phyloP scores from a whole-genome alignment of 2,797 vertebrate species.

The Cygnus olor region DNA sequence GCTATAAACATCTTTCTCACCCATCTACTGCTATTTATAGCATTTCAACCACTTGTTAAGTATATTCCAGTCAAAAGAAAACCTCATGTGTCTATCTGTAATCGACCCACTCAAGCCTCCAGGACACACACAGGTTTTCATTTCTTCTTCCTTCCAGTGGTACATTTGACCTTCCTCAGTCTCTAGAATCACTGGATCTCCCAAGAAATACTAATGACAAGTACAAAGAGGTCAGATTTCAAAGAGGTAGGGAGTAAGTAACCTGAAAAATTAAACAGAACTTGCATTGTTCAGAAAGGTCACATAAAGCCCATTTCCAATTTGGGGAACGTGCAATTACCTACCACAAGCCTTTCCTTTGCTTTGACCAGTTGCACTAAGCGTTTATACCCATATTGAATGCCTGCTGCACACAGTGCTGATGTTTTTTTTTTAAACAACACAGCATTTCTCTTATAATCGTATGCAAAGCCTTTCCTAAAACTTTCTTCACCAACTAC shows the following conservation, averaged over 20 bases:
- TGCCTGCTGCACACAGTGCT: not conserved
- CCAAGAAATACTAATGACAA: not conserved
- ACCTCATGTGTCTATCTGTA: not conserved
- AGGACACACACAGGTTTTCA: not conserved
- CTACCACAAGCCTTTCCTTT: not conserved
- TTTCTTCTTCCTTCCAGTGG: not conserved
- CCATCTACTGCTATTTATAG: not conserved
- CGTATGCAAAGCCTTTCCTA: conserved; percentile 2
- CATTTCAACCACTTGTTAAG: not conserved
- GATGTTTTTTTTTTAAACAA: not conserved
- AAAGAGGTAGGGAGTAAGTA: not conserved
- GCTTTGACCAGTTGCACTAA: not conserved
- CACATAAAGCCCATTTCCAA: not conserved
- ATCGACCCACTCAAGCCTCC: not conserved
- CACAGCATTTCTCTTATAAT: not conserved
- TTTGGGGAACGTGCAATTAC: not conserved
- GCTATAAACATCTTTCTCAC: not conserved
- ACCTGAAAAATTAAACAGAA: not conserved
- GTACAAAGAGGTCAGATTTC: not conserved
- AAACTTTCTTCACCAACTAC: conserved; percentile 53
- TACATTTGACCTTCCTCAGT: not conserved
- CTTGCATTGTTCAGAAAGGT: not conserved
- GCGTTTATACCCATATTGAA: not conserved
- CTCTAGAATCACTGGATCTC: not conserved
- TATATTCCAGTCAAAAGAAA: not conserved